These are phyloP conservation scores for Oscheius sp. DNA, from an alignment of 2,888 invertebrate species.

Conservation along the genomic window DNA sequence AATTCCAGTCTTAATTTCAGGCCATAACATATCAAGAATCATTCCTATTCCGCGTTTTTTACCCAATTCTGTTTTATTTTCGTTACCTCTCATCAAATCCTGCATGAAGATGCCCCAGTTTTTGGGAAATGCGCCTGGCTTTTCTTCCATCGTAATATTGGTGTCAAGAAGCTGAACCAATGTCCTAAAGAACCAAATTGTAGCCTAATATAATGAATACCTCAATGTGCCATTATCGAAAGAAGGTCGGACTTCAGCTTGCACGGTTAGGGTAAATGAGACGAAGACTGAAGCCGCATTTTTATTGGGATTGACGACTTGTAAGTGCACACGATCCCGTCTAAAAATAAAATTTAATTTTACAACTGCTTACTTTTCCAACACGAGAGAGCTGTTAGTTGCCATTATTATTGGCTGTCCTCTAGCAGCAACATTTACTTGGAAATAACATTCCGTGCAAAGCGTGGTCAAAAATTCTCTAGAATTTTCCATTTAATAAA, in stretches of 20 bases:
- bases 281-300: constrained; percentile 64
- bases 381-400: constrained; percentile 58
- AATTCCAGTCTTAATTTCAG: constrained; percentile 63
- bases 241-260: constrained; percentile 45
- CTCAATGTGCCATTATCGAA: constrained; percentile 52
- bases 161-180: constrained; percentile 64
- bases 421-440: constrained; percentile 63
- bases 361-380: constrained; percentile 58
- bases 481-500: no score
- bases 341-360: constrained; percentile 39
- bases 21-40: constrained; percentile 69
- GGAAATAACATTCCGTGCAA: constrained; percentile 66
- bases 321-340: constrained; percentile 61
- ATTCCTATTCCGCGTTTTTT: constrained; percentile 52
- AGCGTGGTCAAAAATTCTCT: constrained; percentile 64
- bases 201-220: neutral
- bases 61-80: neutral
- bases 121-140: constrained; percentile 68
- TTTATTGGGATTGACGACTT: constrained; percentile 63
- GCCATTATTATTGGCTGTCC: constrained; percentile 62
- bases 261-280: constrained; percentile 57
- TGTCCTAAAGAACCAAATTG: constrained; percentile 57
- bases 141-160: constrained; percentile 59
- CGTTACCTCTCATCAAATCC: constrained; percentile 61
- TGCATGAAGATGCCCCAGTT: constrained; percentile 63